A percentile compares a stretch with the other conserved stretches of the same genome.
These are phyloP conservation scores for Hemichromis elongatus DNA, from an alignment of 2,113 vertebrate genomes.

Conservation along the genomic window DNA sequence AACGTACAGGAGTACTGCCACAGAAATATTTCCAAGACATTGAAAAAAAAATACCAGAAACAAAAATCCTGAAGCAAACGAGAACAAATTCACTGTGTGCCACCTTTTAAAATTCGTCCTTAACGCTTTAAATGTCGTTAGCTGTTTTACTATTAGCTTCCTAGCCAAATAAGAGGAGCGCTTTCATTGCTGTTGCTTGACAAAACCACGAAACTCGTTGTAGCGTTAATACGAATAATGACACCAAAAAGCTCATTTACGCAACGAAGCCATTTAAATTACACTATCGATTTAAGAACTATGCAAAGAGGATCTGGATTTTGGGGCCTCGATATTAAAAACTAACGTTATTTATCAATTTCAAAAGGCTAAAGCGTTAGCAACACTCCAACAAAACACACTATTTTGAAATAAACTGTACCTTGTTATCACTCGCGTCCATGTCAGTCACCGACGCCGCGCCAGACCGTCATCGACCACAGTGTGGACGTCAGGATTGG, in stretches of 20 bases:
- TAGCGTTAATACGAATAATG: background rate
- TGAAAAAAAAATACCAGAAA: background rate
- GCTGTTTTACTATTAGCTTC: constrained; percentile 25
- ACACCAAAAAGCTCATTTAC: background rate
- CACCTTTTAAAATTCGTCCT: background rate
- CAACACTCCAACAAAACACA: background rate
- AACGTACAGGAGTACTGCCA: background rate
- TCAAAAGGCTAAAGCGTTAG: constrained; percentile 2
- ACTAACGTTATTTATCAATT: background rate
- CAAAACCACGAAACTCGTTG: background rate
- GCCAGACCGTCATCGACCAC: constrained; percentile 48
- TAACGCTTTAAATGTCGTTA: background rate
- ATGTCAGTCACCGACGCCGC: constrained; percentile 62
- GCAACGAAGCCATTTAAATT: background rate
- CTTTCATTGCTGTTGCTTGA: background rate
- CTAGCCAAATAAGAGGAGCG: background rate
- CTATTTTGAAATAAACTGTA: constrained; percentile 18
- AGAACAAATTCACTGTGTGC: background rate
- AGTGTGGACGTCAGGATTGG: constrained; percentile 61
- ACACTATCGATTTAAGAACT: background rate
- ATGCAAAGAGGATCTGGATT: background rate
- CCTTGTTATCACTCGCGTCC: constrained; percentile 76
- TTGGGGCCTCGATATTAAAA: background rate
- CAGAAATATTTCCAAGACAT: accelerated
- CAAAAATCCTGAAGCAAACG: accelerated